A percentile compares a stretch with the other conserved stretches of the same genome.
Evolutionary conservation across 1,140 invertebrate genomes (phyloP).

Genomic region (Tetramorium parvispinum): DNA sequence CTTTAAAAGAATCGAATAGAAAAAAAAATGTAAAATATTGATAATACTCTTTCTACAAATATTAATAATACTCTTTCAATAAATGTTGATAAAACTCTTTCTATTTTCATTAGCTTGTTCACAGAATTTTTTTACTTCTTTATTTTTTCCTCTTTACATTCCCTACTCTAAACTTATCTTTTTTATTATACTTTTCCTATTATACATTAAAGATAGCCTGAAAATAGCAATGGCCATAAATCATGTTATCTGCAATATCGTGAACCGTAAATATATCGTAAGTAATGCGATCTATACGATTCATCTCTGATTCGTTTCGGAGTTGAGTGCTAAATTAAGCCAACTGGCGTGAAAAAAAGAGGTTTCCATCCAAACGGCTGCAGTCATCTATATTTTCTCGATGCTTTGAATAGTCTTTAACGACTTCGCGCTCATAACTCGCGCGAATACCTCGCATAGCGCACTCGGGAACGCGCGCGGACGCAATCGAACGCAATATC

Average conservation of each 20-base stretch:
- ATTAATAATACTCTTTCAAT: background rate
- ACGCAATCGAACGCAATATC: slow-evolving; percentile 14
- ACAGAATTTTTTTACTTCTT: background rate
- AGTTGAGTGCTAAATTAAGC: slow-evolving; percentile 13
- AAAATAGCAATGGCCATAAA: background rate
- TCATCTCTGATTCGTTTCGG: background rate
- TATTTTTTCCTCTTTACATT: background rate
- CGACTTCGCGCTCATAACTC: slow-evolving; percentile 40
- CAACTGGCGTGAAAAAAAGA: background rate
- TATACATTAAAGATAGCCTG: too few relatives aligned
- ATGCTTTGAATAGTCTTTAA: slow-evolving; percentile 44
- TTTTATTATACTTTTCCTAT: background rate
- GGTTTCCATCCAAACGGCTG: background rate
- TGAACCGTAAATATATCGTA: background rate
- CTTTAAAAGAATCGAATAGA: background rate
- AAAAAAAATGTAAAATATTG: background rate
- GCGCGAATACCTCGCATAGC: slow-evolving; percentile 29
- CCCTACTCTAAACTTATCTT: background rate
- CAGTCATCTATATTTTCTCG: slow-evolving; percentile 41
- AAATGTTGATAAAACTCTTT: too few relatives aligned
- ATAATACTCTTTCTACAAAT: background rate
- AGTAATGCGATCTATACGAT: background rate
- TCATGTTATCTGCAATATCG: background rate
- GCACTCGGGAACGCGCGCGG: background rate
- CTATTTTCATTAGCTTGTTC: background rate